Base-by-base conservation (phyloP, 2,797 vertebrate genomes). In the Paramormyrops hopkinsi region DNA sequence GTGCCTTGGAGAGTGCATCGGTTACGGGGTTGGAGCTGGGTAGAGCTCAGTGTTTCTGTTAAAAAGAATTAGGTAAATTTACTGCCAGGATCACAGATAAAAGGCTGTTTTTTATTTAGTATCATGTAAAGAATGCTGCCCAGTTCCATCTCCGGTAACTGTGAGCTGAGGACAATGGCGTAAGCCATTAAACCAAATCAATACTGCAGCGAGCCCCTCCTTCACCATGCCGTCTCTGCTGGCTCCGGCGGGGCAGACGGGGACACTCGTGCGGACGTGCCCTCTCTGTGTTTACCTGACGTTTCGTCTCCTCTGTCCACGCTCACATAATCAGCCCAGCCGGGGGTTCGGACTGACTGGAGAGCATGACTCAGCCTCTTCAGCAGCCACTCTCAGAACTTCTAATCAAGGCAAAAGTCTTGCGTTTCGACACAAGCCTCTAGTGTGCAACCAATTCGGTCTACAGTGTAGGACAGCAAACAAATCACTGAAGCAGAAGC, bases 161-260 rank as follows among this genome's bases (percentile, higher is more conserved):
- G 44, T 2, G 48, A 86, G 19, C 8, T n/a, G 19, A 22, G 48
- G 82, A 46, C 82, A 50, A 48, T 29, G 22, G 82, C 44, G 46
- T 29, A 85, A 85, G 22, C 46, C 83, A 86, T 86, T 86, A 86
- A 25, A 86, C 46, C 50, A 86, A 51, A 86, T 86, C 83, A 53
- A 86, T 86, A 51, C n/a, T 14, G 46, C 9, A 33, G 48, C 4
- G 46, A 33, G 17, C 50, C 50, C 11, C 46, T 2, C 73, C 48
- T 7, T 12, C 48, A 33, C 12, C 46, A 53, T 2, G 1, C 6
- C n/a, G n/a, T 50, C 46, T 25, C n/a, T 25, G 9, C 44, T 50
- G 50, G n/a, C 50, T 53, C 83, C 48, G 6, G 83, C 3, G 3
- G n/a, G 82, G 46, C 44, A 22, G 82, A 50, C 8, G n/a, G 22